These are phyloP conservation scores for Gisinianus flammeolus DNA, from an alignment of 2,888 invertebrate genomes.

Conservation along the genomic window DNA sequence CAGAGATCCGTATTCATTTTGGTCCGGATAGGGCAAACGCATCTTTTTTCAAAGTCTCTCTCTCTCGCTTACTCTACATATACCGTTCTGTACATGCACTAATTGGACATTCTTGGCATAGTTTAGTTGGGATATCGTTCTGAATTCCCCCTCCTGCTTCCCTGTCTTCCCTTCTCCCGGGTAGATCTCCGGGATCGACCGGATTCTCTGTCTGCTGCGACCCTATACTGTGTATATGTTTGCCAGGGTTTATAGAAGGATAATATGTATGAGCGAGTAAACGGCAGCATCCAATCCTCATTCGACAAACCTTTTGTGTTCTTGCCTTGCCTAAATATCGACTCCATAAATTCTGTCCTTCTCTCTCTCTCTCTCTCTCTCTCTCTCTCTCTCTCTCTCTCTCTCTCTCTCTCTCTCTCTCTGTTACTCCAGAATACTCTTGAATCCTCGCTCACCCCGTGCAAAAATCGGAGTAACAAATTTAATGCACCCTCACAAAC, in stretches of 20 bases:
- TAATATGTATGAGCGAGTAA: constrained; percentile 28
- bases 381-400: constrained; percentile 4
- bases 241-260: constrained; percentile 32
- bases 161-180: constrained; percentile 49
- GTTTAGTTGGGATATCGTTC: constrained; percentile 66
- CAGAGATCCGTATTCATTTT: constrained; percentile 50
- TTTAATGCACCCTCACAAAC: constrained; percentile 46
- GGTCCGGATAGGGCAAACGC: constrained; percentile 44
- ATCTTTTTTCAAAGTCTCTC: constrained; percentile 44
- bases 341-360: constrained; percentile 44
- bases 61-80: constrained; percentile 61
- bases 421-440: constrained; percentile 33
- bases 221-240: constrained; percentile 24
- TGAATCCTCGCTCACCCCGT: constrained; percentile 9
- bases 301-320: constrained; percentile 40
- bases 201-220: constrained; percentile 47
- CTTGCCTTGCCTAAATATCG: constrained; percentile 43
- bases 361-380: constrained; percentile 21
- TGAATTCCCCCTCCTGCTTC: constrained; percentile 54
- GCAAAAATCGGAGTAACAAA: constrained; percentile 45
- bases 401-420: constrained; percentile 19
- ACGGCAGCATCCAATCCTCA: constrained; percentile 37
- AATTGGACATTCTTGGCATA: constrained; percentile 97
- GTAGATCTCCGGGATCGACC: constrained; percentile 58
- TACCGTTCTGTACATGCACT: constrained; percentile 74